phyloP scores from a whole-genome alignment of 2,797 vertebrate genomes.

The Manis pentadactyla region DNA sequence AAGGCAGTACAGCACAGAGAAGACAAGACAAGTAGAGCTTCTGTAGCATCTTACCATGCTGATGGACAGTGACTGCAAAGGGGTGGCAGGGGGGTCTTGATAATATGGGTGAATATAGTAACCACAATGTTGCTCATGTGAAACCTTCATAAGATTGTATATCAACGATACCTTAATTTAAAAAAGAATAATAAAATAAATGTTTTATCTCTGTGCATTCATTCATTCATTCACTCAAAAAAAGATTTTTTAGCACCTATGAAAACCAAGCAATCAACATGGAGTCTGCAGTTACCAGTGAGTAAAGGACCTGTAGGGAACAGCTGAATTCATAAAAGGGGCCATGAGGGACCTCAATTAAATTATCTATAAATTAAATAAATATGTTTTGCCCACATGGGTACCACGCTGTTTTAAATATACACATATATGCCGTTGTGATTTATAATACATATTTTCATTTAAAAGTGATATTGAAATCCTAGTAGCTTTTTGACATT shows the following conservation, averaged over 20 bases:
- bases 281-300: background rate
- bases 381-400: background rate
- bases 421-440: background rate
- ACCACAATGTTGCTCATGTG: no score
- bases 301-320: background rate
- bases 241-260: background rate
- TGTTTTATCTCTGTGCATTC: background rate
- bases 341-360: background rate
- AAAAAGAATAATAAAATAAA: no score
- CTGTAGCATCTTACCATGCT: no score
- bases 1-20: no score
- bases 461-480: slow-evolving; percentile 29
- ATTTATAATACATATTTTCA: slow-evolving; percentile 21
- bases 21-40: no score
- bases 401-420: background rate
- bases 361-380: background rate
- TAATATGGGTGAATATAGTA: no score
- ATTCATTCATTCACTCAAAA: background rate
- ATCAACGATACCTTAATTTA: no score
- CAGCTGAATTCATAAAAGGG: background rate
- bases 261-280: background rate
- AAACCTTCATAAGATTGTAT: no score
- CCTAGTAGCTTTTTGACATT: background rate
- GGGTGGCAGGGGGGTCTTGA: no score
- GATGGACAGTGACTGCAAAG: no score